Evolutionary conservation across 2,113 vertebrate species (phyloP).

Genomic region (Girardinichthys multiradiatus): DNA sequence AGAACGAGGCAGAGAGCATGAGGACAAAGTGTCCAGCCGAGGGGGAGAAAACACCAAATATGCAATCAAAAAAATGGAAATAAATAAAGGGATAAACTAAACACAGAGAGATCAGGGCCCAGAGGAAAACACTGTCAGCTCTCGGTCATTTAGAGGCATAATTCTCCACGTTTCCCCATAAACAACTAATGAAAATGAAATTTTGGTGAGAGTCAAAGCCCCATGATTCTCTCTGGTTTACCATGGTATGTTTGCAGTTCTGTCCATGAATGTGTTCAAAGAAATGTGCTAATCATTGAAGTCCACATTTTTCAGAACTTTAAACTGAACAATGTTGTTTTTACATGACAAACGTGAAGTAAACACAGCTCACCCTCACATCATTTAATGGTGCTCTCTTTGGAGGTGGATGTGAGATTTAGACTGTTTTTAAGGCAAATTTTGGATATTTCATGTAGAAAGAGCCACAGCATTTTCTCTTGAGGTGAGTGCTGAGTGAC

Average conservation of each 20-base stretch:
- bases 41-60: constrained; percentile 63
- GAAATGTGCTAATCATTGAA: background rate
- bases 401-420: background rate
- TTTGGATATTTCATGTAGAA: too few relatives aligned
- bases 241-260: constrained; percentile 2
- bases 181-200: constrained; percentile 52
- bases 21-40: constrained; percentile 79
- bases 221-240: constrained; percentile 16
- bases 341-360: too few relatives aligned
- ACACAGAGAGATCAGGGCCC: constrained; percentile 60
- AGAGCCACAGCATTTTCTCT: too few relatives aligned
- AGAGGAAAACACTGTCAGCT: constrained; percentile 66
- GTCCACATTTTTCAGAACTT: background rate
- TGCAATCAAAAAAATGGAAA: constrained; percentile 52
- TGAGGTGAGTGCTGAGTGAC: too few relatives aligned
- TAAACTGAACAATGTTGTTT: too few relatives aligned
- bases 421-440: too few relatives aligned
- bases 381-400: background rate
- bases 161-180: constrained; percentile 41
- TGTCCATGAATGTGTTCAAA: too few relatives aligned
- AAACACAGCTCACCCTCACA: background rate
- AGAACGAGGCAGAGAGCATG: constrained; percentile 47
- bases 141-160: constrained; percentile 60
- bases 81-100: constrained; percentile 61
- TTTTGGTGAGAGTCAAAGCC: constrained; percentile 38